Conservation (phyloP, 2,888 invertebrate genomes). For the Ecliptopera silaceata region DNA sequence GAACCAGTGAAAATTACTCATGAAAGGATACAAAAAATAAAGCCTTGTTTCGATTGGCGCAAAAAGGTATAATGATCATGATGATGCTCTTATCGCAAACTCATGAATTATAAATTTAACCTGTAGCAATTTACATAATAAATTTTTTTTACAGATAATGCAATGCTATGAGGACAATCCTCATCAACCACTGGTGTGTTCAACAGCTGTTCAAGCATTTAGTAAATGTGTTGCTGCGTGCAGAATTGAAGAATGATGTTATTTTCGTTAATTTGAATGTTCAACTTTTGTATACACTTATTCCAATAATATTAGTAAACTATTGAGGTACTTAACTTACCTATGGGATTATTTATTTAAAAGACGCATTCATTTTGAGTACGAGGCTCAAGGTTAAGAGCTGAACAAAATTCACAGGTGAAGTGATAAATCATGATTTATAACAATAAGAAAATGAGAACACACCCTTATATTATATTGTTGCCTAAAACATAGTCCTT, state of each 20-base stretch:
- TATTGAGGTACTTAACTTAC: no score
- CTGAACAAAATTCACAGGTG: no score
- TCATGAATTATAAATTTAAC: no score
- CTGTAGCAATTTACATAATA: background rate
- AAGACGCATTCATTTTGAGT: no score
- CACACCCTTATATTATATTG: no score
- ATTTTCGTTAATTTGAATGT: background rate
- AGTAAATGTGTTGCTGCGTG: constrained; percentile 63
- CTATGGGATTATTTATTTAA: no score
- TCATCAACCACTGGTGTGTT: constrained; percentile 67
- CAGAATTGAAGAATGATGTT: constrained; percentile 52
- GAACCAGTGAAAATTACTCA: constrained; percentile 52
- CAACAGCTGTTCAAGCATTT: constrained; percentile 68
- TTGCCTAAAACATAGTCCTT: no score
- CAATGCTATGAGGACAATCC: constrained; percentile 75
- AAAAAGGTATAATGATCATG: constrained; percentile 54
- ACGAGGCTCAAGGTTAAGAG: no score
- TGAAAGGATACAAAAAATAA: constrained; percentile 62
- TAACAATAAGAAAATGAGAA: no score
- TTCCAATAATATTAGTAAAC: no score
- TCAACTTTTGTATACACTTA: no score
- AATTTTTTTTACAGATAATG: constrained; percentile 55
- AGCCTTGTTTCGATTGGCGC: constrained; percentile 69
- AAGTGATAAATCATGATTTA: no score
- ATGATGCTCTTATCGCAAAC: background rate